phyloP scores from a whole-genome alignment of 2,888 invertebrate species.

The Ormyrus thymus region DNA sequence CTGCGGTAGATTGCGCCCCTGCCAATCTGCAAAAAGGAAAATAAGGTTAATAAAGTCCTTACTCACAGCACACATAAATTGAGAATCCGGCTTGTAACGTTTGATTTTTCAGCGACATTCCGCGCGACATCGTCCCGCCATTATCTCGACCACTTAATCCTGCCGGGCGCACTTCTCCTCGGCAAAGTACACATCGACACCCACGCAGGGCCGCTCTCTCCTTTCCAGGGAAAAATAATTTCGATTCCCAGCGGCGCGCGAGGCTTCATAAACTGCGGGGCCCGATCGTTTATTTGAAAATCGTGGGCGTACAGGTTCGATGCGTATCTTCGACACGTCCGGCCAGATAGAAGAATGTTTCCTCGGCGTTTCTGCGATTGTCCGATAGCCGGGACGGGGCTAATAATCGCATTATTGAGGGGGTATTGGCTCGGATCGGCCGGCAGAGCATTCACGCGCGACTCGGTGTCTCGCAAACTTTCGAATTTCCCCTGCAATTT shows the following conservation, averaged over 20 bases:
- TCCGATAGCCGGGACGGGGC: neutral
- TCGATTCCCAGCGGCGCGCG: slow-evolving; percentile 9
- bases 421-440: slow-evolving; percentile 50
- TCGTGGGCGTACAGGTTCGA: neutral
- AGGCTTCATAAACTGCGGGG: slow-evolving; percentile 7
- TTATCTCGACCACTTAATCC: slow-evolving; percentile 52
- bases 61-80: neutral
- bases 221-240: slow-evolving; percentile 19
- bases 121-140: slow-evolving; percentile 22
- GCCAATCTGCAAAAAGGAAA: neutral
- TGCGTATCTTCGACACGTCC: neutral
- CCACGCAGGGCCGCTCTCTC: slow-evolving; percentile 1
- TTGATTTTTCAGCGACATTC: slow-evolving; percentile 13
- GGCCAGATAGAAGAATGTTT: neutral
- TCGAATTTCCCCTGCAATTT: slow-evolving; percentile 74
- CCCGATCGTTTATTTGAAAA: neutral
- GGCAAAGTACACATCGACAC: slow-evolving; percentile 4
- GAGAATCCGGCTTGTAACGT: neutral
- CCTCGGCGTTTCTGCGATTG: slow-evolving; percentile 8
- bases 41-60: neutral
- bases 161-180: neutral
- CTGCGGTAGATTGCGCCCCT: neutral
- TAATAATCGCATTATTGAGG: slow-evolving; percentile 34
- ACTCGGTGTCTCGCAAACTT: slow-evolving; percentile 65
- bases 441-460: slow-evolving; percentile 62